phyloP scores from a whole-genome alignment of 2,797 vertebrate species.

The Gymnodraco acuticeps region DNA sequence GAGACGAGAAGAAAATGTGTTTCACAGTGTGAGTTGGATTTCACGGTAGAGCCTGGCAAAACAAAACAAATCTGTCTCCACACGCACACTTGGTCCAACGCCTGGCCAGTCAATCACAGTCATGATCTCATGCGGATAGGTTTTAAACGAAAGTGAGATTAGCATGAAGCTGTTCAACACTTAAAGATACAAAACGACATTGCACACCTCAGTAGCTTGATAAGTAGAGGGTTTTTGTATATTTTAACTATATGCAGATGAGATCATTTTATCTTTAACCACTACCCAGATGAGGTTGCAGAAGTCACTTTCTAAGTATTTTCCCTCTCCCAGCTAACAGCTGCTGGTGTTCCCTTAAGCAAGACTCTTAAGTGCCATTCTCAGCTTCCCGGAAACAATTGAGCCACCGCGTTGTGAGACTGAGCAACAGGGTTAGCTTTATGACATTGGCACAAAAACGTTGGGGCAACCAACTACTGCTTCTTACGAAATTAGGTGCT shows the following conservation, averaged over 20 bases:
- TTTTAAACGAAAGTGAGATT: not conserved
- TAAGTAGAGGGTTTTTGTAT: not conserved
- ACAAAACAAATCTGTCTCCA: slow-evolving; percentile 18
- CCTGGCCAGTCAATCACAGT: slow-evolving; percentile 3
- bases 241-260: not conserved
- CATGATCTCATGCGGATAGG: slow-evolving; percentile 24
- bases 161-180: not conserved
- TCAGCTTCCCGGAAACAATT: not conserved
- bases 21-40: slow-evolving; percentile 21
- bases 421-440: slow-evolving; percentile 28
- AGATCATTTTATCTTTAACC: not conserved
- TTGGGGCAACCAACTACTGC: not conserved
- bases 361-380: not conserved
- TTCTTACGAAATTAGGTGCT: not conserved
- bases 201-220: not conserved
- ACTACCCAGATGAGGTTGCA: not conserved
- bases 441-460: not conserved
- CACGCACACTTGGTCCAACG: not conserved
- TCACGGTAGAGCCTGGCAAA: slow-evolving; percentile 9
- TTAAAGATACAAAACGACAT: not conserved
- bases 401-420: not conserved
- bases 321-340: too few relatives aligned
- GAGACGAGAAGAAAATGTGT: slow-evolving; percentile 1
- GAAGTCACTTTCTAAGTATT: not conserved
- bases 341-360: too few relatives aligned